These are phyloP conservation scores for Sandelia bainsii DNA, from an alignment of 2,797 vertebrate genomes.

Conservation along the genomic window DNA sequence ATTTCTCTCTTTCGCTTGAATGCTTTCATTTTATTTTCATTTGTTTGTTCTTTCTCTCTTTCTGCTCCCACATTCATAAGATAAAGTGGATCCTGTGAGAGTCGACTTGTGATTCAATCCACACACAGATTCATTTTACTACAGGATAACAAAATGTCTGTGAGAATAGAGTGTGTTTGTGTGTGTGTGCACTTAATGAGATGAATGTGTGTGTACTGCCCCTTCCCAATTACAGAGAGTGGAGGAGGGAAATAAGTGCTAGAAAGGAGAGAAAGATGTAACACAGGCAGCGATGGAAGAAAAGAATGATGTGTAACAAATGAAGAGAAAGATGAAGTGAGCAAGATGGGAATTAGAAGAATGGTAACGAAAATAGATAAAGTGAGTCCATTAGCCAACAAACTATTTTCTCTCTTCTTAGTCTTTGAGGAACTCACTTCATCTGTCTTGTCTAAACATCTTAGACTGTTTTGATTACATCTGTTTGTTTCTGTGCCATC, in stretches of 20 bases:
- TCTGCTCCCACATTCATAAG: slow-evolving; percentile 49
- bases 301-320: slow-evolving; percentile 46
- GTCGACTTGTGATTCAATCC: slow-evolving; percentile 49
- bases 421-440: slow-evolving; percentile 40
- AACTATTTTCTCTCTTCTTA: slow-evolving; percentile 45
- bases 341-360: slow-evolving; percentile 36
- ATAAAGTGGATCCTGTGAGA: slow-evolving; percentile 60
- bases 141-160: slow-evolving; percentile 55
- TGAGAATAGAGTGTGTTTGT: slow-evolving; percentile 26
- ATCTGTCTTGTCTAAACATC: slow-evolving; percentile 53
- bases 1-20: slow-evolving; percentile 67
- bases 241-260: slow-evolving; percentile 62
- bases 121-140: slow-evolving; percentile 42
- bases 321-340: slow-evolving; percentile 52
- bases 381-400: slow-evolving; percentile 60
- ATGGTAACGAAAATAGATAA: slow-evolving; percentile 42
- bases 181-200: slow-evolving; percentile 60
- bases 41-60: slow-evolving; percentile 62
- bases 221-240: slow-evolving; percentile 71
- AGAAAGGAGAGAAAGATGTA: slow-evolving; percentile 54
- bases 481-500: slow-evolving; percentile 22
- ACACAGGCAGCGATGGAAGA: slow-evolving; percentile 24
- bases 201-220: slow-evolving; percentile 60
- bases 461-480: slow-evolving; percentile 48
- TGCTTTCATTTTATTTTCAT: slow-evolving; percentile 74